Conservation (phyloP, 2,113 vertebrate species). For the Cynocephalus volans region DNA sequence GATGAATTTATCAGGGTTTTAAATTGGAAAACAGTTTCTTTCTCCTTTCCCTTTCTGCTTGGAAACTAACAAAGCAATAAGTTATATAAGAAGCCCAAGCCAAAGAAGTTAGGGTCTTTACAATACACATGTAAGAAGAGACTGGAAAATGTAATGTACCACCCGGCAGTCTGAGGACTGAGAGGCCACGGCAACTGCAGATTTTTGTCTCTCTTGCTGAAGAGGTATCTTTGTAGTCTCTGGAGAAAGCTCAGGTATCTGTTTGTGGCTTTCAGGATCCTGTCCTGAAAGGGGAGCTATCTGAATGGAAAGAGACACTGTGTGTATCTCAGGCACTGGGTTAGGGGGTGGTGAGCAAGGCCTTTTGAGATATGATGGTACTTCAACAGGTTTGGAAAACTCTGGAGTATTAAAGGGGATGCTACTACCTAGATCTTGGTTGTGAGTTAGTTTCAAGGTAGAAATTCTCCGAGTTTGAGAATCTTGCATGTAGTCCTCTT, state of each 20-base stretch:
- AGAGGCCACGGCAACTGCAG: slow-evolving; percentile 86
- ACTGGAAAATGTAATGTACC: slow-evolving; percentile 89
- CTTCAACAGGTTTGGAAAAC: slow-evolving; percentile 77
- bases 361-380: slow-evolving; percentile 80
- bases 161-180: slow-evolving; percentile 89
- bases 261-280: slow-evolving; percentile 87
- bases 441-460: slow-evolving; percentile 92
- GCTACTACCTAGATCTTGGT: slow-evolving; percentile 79
- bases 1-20: background rate
- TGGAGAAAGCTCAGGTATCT: slow-evolving; percentile 89
- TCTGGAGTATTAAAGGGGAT: slow-evolving; percentile 68
- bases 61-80: slow-evolving; percentile 19
- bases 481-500: slow-evolving; percentile 87
- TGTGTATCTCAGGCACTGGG: slow-evolving; percentile 88
- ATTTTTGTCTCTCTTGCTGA: slow-evolving; percentile 88
- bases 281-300: slow-evolving; percentile 89
- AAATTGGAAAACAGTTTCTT: slow-evolving; percentile 73
- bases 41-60: slow-evolving; percentile 77
- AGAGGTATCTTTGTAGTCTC: slow-evolving; percentile 88
- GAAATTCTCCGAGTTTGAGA: slow-evolving; percentile 93
- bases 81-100: slow-evolving; percentile 84
- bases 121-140: slow-evolving; percentile 82
- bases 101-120: slow-evolving; percentile 82
- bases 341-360: slow-evolving; percentile 83
- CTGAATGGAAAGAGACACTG: slow-evolving; percentile 92